Percentiles rank a stretch among this genome's conserved stretches.
phyloP scores from a whole-genome alignment of 2,113 vertebrate genomes.

The Phalacrocorax aristotelis region DNA sequence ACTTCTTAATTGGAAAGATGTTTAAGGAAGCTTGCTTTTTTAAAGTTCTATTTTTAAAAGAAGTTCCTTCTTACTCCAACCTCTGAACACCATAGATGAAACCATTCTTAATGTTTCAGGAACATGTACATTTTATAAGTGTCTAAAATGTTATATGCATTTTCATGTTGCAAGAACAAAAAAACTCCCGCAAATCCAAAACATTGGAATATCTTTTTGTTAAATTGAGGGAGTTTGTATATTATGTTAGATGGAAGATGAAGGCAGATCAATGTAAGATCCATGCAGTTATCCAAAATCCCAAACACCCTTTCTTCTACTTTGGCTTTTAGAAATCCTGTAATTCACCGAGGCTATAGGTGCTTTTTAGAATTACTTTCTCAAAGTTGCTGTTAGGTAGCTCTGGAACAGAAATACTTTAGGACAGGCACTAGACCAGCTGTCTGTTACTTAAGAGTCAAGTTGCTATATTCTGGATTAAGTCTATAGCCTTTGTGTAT shows the following conservation, averaged over 20 bases:
- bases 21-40: not conserved
- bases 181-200: not conserved
- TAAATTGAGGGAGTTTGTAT: not conserved
- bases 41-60: not conserved
- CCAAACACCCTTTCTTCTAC: not conserved
- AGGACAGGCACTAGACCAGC: too few relatives aligned
- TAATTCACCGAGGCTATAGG: not conserved
- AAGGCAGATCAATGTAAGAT: not conserved
- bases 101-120: not conserved
- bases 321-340: not conserved
- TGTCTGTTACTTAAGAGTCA: not conserved
- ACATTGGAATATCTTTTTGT: not conserved
- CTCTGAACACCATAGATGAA: not conserved
- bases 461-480: not conserved
- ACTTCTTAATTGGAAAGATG: not conserved
- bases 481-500: not conserved
- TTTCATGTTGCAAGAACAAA: not conserved
- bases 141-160: not conserved
- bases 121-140: not conserved
- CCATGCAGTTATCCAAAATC: not conserved
- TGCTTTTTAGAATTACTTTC: not conserved
- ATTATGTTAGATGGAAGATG: not conserved
- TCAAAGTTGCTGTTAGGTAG: not conserved
- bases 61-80: not conserved
- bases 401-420: not conserved